Conservation (phyloP, 1,140 invertebrate species). For the Drosophila watanabei region DNA sequence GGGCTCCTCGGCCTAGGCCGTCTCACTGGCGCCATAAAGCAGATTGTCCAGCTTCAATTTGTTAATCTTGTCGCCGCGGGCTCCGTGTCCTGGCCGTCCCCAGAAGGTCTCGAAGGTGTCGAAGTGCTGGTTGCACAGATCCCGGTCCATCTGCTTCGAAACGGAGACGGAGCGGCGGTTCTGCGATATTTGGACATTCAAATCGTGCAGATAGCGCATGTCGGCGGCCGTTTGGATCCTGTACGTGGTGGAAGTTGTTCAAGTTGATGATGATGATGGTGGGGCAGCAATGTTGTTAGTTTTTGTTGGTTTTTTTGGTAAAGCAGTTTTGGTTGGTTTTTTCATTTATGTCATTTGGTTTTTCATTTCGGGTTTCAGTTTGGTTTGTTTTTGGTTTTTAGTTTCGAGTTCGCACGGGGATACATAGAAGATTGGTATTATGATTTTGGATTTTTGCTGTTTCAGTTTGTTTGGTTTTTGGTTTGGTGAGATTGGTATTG, state of each 20-base stretch:
- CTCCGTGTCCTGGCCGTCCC: conserved; percentile 89
- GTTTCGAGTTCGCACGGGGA: conserved; percentile 60
- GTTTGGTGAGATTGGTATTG: conserved; percentile 57
- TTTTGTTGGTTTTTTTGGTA: conserved; percentile 18
- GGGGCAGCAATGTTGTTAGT: conserved; percentile 36
- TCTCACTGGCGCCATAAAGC: conserved; percentile 71
- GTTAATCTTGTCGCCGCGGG: conserved; percentile 85
- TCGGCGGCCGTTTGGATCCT: conserved; percentile 75
- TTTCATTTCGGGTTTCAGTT: conserved; percentile 30
- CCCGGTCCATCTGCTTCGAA: conserved; percentile 87
- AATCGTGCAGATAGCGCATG: conserved; percentile 79
- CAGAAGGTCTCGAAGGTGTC: conserved; percentile 89
- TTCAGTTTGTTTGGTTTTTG: conserved; percentile 46
- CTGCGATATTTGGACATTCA: conserved; percentile 84
- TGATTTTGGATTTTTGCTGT: conserved; percentile 65
- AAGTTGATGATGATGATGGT: conserved; percentile 20
- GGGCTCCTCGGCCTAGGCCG: conserved; percentile 31
- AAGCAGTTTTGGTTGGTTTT: conserved; percentile 10
- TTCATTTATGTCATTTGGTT: conserved; percentile 41
- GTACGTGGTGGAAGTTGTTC: conserved; percentile 14
- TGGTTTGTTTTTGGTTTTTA: conserved; percentile 40
- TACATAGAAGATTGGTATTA: conserved; percentile 83
- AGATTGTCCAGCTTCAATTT: conserved; percentile 85
- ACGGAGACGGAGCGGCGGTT: conserved; percentile 78
- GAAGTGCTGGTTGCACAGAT: conserved; percentile 88